A percentile compares a stretch with the other conserved stretches of the same genome.
phyloP scores from a whole-genome alignment of 2,888 invertebrate species.

The Leptogaster cylindrica region DNA sequence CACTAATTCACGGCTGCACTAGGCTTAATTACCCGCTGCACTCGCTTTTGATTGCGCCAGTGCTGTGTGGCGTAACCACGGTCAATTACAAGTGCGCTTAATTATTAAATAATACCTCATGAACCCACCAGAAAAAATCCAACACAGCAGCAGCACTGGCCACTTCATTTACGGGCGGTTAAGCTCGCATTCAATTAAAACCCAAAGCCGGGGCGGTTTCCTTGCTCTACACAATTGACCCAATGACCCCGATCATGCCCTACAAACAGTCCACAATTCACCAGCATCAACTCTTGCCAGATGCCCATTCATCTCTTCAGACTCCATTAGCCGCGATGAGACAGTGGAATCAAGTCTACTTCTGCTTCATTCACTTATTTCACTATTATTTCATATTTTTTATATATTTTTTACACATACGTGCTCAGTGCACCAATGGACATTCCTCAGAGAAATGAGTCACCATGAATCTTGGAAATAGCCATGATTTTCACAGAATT shows the following conservation, averaged over 20 bases:
- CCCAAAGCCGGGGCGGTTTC: not conserved
- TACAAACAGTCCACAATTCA: not conserved
- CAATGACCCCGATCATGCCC: not conserved
- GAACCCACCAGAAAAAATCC: not conserved
- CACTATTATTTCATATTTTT: not conserved
- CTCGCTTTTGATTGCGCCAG: conserved; percentile 20
- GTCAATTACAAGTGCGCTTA: conserved; percentile 29
- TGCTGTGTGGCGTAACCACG: not conserved
- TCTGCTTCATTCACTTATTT: not conserved
- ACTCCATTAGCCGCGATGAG: conserved; percentile 20
- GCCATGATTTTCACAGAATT: not conserved
- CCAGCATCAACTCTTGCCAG: not conserved
- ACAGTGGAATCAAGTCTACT: not conserved
- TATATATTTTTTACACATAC: not conserved
- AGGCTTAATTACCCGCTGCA: conserved; percentile 28
- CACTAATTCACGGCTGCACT: conserved; percentile 31
- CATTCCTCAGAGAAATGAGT: conserved; percentile 3
- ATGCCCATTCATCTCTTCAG: conserved; percentile 13
- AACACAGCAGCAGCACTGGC: too few relatives aligned
- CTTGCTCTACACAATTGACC: conserved; percentile 17
- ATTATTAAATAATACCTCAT: conserved; percentile 32
- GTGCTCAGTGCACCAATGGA: not conserved
- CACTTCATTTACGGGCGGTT: conserved; percentile 27
- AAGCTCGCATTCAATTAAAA: conserved; percentile 14
- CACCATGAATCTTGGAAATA: conserved; percentile 9